A percentile compares a stretch with the other conserved stretches of the same genome.
Evolutionary conservation across 2,888 invertebrate species (phyloP).

Genomic region (Ornithoptera alexandrae): DNA sequence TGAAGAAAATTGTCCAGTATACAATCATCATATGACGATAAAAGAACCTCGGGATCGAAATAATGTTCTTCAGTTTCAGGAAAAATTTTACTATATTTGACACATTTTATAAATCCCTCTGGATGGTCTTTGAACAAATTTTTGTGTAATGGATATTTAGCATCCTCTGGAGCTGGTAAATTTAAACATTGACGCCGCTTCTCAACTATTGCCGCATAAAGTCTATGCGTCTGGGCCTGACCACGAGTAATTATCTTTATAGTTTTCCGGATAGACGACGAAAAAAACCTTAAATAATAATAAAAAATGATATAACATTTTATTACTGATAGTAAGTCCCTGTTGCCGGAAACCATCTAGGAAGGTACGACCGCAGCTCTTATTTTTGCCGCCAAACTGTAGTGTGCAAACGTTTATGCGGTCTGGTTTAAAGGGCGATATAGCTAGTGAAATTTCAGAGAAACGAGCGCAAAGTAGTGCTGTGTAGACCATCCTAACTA

Average conservation of each 20-base stretch:
- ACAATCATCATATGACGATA: constrained; percentile 68
- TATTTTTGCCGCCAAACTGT: too few species aligned
- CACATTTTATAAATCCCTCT: constrained; percentile 65
- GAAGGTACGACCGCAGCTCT: too few species aligned
- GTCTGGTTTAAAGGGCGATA: too few species aligned
- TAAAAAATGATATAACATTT: neutral
- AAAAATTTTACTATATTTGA: constrained; percentile 65
- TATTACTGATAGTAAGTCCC: too few species aligned
- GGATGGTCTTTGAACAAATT: constrained; percentile 60
- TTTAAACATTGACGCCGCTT: constrained; percentile 69
- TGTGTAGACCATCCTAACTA: too few species aligned
- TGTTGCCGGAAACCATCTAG: too few species aligned
- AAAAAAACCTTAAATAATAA: constrained; percentile 75
- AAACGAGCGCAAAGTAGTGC: too few species aligned
- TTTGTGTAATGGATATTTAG: constrained; percentile 52
- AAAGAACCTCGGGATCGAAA: constrained; percentile 65
- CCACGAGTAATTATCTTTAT: constrained; percentile 84
- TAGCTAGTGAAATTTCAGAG: too few species aligned
- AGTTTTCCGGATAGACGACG: constrained; percentile 81
- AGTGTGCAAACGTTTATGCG: too few species aligned
- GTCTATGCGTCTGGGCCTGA: constrained; percentile 84
- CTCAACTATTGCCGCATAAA: constrained; percentile 85
- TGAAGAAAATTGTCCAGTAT: constrained; percentile 83
- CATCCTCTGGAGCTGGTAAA: constrained; percentile 51
- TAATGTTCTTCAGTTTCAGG: constrained; percentile 58